These are phyloP conservation scores for Callocephalon fimbriatum DNA, from an alignment of 2,113 vertebrate genomes.

Conservation along the genomic window DNA sequence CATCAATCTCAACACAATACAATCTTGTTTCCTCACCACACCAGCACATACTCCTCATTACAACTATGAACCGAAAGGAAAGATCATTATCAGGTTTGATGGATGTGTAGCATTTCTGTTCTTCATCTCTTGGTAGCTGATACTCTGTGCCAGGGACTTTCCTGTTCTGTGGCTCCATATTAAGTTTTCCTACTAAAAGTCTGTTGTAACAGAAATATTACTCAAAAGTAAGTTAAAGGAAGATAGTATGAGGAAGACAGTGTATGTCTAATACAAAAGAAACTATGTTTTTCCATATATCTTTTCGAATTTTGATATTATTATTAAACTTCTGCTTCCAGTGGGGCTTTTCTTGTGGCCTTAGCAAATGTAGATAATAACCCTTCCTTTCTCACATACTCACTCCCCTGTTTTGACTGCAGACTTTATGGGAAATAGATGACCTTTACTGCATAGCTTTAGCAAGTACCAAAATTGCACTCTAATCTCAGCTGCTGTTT, in stretches of 20 bases:
- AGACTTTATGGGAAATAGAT: neutral
- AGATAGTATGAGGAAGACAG: neutral
- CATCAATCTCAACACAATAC: neutral
- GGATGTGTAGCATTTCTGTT: neutral
- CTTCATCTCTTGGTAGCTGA: neutral
- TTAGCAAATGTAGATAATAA: neutral
- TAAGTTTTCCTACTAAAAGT: neutral
- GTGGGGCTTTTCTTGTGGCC: neutral
- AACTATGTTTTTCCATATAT: neutral
- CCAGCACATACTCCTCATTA: neutral
- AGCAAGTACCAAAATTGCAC: neutral
- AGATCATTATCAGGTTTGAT: neutral
- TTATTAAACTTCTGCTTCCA: neutral
- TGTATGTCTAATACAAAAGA: neutral
- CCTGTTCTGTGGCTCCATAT: neutral
- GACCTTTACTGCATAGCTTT: neutral
- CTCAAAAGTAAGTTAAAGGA: neutral
- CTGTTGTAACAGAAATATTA: neutral
- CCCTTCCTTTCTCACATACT: neutral
- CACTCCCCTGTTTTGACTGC: neutral
- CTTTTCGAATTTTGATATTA: neutral
- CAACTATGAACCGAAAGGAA: neutral
- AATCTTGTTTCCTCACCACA: neutral
- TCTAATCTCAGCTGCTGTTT: neutral
- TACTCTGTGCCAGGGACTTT: neutral